Percentiles rank a stretch among this genome's conserved stretches.
Conservation (phyloP, 1,140 invertebrate genomes). For the Euglossa dilemma region DNA sequence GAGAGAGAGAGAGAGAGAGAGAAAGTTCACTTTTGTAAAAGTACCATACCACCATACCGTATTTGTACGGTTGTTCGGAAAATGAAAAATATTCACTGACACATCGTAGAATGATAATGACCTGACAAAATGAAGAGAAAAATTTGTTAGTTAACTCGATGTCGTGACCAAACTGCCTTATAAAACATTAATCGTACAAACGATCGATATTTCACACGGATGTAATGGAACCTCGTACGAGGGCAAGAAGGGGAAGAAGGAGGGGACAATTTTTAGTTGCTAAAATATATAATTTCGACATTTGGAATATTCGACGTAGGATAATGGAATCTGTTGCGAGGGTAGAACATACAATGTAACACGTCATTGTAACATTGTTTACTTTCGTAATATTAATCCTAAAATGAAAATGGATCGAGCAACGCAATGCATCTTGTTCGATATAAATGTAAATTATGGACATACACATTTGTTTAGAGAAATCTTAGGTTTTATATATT, state of each 20-base stretch:
- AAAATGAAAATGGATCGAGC: not conserved
- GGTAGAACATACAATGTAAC: not conserved
- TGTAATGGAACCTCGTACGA: conserved; percentile 31
- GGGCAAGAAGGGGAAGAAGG: not conserved
- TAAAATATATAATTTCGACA: not conserved
- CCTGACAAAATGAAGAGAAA: not conserved
- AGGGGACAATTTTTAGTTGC: not conserved
- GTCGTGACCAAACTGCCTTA: not conserved
- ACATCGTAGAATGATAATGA: not conserved
- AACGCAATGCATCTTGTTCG: not conserved
- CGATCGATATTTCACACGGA: conserved; percentile 44
- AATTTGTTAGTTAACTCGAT: conserved; percentile 31
- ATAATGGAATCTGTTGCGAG: not conserved
- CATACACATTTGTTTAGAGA: no score
- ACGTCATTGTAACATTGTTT: conserved; percentile 12
- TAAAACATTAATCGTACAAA: conserved; percentile 2
- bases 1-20: no score
- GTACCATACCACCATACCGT: no score
- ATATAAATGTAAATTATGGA: not conserved
- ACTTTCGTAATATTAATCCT: not conserved
- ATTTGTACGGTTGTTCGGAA: not conserved
- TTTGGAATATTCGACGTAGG: not conserved
- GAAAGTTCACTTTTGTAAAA: no score
- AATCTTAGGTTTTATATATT: not conserved
- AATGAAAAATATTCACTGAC: not conserved